These are phyloP conservation scores for Pelosia muscerda DNA, from an alignment of 2,888 invertebrate species.

Conservation along the genomic window DNA sequence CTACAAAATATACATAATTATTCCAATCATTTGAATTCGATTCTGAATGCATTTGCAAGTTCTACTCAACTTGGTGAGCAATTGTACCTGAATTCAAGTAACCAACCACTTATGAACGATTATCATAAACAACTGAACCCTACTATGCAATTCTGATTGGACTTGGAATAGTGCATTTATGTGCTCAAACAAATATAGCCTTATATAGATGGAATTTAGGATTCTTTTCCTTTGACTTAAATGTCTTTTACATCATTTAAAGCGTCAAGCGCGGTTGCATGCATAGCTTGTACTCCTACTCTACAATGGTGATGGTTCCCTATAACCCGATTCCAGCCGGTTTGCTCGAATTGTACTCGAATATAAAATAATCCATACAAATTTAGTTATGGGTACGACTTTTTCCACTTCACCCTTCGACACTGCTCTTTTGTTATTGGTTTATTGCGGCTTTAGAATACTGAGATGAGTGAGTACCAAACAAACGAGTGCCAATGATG, in stretches of 20 bases:
- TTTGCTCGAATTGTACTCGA: too few relatives aligned
- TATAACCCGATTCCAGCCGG: too few relatives aligned
- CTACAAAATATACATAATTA: slow-evolving; percentile 24
- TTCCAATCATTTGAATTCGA: slow-evolving; percentile 23
- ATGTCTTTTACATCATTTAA: too few relatives aligned
- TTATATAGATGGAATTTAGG: not conserved
- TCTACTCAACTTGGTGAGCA: slow-evolving; percentile 11
- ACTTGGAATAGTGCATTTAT: not conserved
- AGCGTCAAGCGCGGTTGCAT: too few relatives aligned
- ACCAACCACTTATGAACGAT: not conserved
- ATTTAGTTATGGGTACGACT: too few relatives aligned
- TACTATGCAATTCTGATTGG: not conserved
- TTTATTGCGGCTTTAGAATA: not conserved
- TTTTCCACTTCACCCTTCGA: too few relatives aligned
- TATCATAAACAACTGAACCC: slow-evolving; percentile 1
- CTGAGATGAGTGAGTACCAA: not conserved
- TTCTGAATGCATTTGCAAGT: slow-evolving; percentile 26
- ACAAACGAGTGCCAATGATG: too few relatives aligned
- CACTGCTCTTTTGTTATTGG: not conserved
- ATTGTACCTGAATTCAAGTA: slow-evolving; percentile 14
- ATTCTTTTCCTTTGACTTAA: not conserved
- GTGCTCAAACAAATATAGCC: not conserved
- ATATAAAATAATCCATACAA: too few relatives aligned
- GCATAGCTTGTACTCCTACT: too few relatives aligned
- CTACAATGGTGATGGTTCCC: too few relatives aligned